Conservation (phyloP, 2,797 vertebrate species). For the Ptychobarbus kaznakovi region DNA sequence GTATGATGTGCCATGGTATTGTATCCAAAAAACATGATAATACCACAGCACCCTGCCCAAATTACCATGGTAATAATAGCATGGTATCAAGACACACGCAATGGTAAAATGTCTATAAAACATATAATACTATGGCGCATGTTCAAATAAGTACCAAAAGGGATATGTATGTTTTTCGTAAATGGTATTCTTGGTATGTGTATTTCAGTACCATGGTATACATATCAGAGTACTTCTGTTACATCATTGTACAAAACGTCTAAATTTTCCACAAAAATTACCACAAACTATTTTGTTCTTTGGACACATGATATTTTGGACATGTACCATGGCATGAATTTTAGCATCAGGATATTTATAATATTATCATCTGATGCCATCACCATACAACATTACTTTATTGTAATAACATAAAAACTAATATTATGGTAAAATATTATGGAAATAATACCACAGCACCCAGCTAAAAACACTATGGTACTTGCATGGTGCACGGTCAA, state of each 20-base stretch:
- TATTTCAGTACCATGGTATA: background rate
- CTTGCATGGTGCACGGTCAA: background rate
- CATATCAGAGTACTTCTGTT: background rate
- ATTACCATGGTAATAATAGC: background rate
- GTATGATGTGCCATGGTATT: background rate
- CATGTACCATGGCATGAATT: background rate
- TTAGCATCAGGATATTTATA: background rate
- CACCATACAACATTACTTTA: background rate
- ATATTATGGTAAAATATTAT: background rate
- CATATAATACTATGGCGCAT: too few relatives aligned
- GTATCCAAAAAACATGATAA: background rate
- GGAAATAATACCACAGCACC: background rate
- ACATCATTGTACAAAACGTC: background rate
- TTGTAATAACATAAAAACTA: background rate
- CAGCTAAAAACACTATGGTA: background rate
- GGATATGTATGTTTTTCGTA: background rate
- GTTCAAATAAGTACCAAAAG: background rate
- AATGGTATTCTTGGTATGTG: background rate
- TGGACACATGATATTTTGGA: background rate
- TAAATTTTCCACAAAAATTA: too few relatives aligned
- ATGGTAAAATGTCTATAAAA: background rate
- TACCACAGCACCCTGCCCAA: background rate
- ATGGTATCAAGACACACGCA: background rate
- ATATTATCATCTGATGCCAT: background rate
- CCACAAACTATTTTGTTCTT: background rate